Evolutionary conservation across 2,797 vertebrate genomes (phyloP), one percentile per base, ranked within the genome.

Genomic region (Adrianichthys oophorus): DNA sequence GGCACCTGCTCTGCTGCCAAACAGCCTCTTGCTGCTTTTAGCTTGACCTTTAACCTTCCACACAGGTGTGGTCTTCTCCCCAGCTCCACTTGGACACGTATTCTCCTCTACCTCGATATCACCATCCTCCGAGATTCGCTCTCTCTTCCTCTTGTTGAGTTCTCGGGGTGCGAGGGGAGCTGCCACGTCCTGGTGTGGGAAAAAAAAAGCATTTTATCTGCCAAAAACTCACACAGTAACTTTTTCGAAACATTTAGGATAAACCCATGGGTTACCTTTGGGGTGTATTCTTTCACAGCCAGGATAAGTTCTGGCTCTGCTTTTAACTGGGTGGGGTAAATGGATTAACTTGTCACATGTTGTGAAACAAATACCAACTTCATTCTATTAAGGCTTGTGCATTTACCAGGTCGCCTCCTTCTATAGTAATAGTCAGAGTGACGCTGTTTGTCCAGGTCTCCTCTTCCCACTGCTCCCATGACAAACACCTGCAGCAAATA

Each of bases 381-480:
- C 14, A 18, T 15, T 43, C 12, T 17, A 48, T 47, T 16, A 42
- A 37, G 24, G 16, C 5, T 26, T 1, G 12, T 15, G n/a, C 0
- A n/a, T 15, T 57, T 72, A 90, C 78, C 82, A 58, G 45, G 67
- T 75, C 72, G 55, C 86, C 89, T 82, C 84, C 87, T 52, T 83
- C 87, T 71, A 92, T 53, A 15, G 70, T 65, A 19, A 92, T 65
- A n/a, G 59, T 82, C 48, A 93, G 69, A 1, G 73, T 87, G 43
- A 88, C 84, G 0, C 68, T 56, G 24, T 77, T 62, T 1, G 76
- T 85, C 91, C 91, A 91, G 0, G 82, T 72, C 48, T 89, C 87
- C 69, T 91, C 91, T 26, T 92, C 90, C 87, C 89, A 86, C 58
- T 84, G 79, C 72, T 93, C 92, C 92, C 92, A 93, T 0, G 86